Percentiles rank a stretch among this genome's conserved stretches.
These are phyloP conservation scores for Drosophila hamatofila DNA, from an alignment of 2,888 invertebrate species.

Conservation along the genomic window DNA sequence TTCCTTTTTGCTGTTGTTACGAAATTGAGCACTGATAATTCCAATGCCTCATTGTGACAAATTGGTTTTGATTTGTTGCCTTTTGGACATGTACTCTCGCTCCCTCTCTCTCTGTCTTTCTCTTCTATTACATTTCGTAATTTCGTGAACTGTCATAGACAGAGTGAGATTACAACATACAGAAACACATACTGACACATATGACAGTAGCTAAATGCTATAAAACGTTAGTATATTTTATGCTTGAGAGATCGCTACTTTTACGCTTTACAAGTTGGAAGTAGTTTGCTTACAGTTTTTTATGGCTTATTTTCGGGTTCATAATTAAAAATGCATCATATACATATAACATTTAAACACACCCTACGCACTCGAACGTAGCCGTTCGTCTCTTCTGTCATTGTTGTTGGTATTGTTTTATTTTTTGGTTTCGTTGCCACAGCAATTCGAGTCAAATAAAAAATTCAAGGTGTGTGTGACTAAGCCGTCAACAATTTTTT, in stretches of 20 bases:
- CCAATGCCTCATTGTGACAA: constrained; percentile 72
- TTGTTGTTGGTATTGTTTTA: constrained; percentile 34
- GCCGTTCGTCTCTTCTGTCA: constrained; percentile 34
- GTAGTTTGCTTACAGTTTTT: constrained; percentile 51
- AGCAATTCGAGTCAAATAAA: constrained; percentile 56
- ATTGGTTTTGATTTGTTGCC: constrained; percentile 74
- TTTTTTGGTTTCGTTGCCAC: constrained; percentile 66
- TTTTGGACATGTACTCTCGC: constrained; percentile 13
- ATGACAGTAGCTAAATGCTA: constrained; percentile 36
- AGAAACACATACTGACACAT: constrained; percentile 14
- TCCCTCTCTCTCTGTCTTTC: not conserved
- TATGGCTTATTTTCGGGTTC: constrained; percentile 56
- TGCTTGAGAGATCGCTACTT: constrained; percentile 68
- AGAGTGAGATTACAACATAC: constrained; percentile 55
- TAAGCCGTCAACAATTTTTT: constrained; percentile 70
- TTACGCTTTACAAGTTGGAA: constrained; percentile 47
- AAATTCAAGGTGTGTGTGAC: constrained; percentile 80
- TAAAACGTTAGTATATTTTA: constrained; percentile 54
- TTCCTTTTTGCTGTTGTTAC: constrained; percentile 28
- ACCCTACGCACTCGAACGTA: constrained; percentile 67
- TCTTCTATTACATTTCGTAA: constrained; percentile 57
- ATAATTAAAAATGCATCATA: constrained; percentile 78
- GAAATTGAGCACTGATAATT: constrained; percentile 75
- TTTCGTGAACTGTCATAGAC: constrained; percentile 30
- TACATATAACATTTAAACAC: constrained; percentile 54